phyloP scores from a whole-genome alignment of 2,797 vertebrate genomes.

The Silurus aristotelis region DNA sequence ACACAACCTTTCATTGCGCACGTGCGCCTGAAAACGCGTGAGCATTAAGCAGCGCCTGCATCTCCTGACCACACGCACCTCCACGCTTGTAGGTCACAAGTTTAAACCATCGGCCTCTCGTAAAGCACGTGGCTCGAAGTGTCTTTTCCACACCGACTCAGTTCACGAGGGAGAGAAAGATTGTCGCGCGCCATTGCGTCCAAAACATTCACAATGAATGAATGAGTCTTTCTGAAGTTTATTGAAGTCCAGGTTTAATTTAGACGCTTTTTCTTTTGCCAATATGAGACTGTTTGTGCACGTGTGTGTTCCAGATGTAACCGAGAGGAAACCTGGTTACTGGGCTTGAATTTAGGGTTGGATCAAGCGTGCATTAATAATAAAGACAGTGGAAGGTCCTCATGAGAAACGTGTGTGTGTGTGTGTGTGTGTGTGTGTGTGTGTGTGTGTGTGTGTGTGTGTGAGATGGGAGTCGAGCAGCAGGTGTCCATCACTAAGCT shows the following conservation, averaged over 20 bases:
- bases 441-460: slow-evolving; percentile 23
- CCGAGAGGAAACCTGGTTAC: not conserved
- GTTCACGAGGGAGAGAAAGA: slow-evolving; percentile 26
- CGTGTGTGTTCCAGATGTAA: not conserved
- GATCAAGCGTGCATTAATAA: slow-evolving; percentile 3
- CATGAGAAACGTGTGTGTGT: slow-evolving; percentile 1
- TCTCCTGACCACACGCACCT: slow-evolving; percentile 65
- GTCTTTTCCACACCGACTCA: slow-evolving; percentile 62
- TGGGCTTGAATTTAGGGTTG: not conserved
- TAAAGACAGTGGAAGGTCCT: not conserved
- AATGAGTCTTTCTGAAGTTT: not conserved
- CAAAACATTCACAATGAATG: not conserved
- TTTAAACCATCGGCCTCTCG: slow-evolving; percentile 69
- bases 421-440: slow-evolving; percentile 32
- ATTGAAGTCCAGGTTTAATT: not conserved
- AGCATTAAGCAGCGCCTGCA: slow-evolving; percentile 69
- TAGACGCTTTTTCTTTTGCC: not conserved
- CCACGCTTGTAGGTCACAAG: slow-evolving; percentile 69
- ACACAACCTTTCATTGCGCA: not conserved
- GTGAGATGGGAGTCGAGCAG: slow-evolving; percentile 52
- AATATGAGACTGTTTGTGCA: not conserved
- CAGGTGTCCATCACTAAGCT: slow-evolving; percentile 74
- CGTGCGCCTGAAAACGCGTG: slow-evolving; percentile 4
- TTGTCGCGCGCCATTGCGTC: slow-evolving; percentile 58
- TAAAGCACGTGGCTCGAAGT: slow-evolving; percentile 64